Percentiles rank a stretch among this genome's conserved stretches.
These are phyloP conservation scores for Acleris cristana DNA, from an alignment of 2,888 invertebrate genomes.

Conservation along the genomic window DNA sequence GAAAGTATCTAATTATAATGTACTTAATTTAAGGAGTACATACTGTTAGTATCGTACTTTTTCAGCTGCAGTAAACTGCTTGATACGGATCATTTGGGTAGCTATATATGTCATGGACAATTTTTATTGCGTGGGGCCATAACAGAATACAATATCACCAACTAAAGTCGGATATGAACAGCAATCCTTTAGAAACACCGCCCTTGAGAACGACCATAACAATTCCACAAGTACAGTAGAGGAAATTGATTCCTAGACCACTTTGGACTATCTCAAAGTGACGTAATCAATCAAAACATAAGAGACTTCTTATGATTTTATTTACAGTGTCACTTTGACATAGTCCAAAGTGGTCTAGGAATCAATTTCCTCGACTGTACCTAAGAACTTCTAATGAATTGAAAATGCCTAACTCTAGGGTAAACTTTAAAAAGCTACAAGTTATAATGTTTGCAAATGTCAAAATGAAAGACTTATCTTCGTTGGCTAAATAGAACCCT, in stretches of 20 bases:
- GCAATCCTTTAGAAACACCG: not conserved
- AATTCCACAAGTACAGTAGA: not conserved
- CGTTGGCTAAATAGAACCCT: no score
- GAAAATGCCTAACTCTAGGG: no score
- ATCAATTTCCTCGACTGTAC: no score
- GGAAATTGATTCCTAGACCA: no score
- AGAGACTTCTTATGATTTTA: no score
- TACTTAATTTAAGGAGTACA: conserved; percentile 67
- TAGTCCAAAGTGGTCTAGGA: no score
- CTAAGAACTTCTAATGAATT: not conserved
- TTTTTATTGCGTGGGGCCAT: conserved; percentile 76
- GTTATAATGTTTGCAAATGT: no score
- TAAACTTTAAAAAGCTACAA: no score
- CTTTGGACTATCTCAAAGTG: no score
- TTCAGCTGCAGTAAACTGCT: conserved; percentile 61
- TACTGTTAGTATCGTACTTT: conserved; percentile 47
- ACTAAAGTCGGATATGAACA: not conserved
- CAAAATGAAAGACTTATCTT: no score
- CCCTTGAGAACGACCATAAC: not conserved
- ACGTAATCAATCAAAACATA: no score
- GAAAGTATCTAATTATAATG: conserved; percentile 59
- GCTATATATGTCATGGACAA: conserved; percentile 52
- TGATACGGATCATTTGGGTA: conserved; percentile 55
- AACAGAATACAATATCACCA: conserved; percentile 41
- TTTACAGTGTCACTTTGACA: no score